Base-by-base conservation (phyloP, 2,113 vertebrate species). In the Cyanistes caeruleus region DNA sequence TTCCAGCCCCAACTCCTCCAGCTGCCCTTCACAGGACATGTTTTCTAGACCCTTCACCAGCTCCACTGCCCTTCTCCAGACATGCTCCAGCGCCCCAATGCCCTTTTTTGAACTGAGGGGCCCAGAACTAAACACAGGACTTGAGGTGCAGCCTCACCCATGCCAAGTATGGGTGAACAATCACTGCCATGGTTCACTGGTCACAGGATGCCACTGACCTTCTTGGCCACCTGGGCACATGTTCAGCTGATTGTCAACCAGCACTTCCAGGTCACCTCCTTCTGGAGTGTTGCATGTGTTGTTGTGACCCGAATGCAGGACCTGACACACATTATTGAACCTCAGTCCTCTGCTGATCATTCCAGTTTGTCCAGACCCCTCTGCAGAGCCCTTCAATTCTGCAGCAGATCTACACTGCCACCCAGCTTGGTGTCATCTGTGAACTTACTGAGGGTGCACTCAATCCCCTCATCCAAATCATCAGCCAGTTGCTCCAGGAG, bases 61-160 rank as follows among this genome's bases (percentile, higher is more conserved):
- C 11, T 64, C 25, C 14, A n/a, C 2, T 64, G n/a, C 30, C 41
- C 11, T 56, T 35, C 75, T 43, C 31, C 49, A 35, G 35, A 64
- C 25, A 49, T 0, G 0, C 17, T 72, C 17, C 35, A 35, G 51
- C 30, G 31, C 17, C 25, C 13, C 21, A 43, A 27, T 27, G 13
- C 10, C 8, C 7, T 49, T 64, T 79, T 41, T 10, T 18, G 7
- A 64, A 49, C 10, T 31, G 58, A 64, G 21, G 41, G 16, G 9
- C 51, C 31, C 35, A 49, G 58, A 49, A 49, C 24, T 55, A 30
- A 41, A 10, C 11, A n/a, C 24, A 64, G 21, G 17, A 63, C 13
- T 56, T 48, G 49, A 79, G 20, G 9, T 25, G 11, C 43, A 63
- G 41, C 75, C n/a, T 72, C 41, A 79, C 20, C 17, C 23, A 9